phyloP scores from a whole-genome alignment of 2,888 invertebrate species.

The Drosophila pseudotalamancana region DNA sequence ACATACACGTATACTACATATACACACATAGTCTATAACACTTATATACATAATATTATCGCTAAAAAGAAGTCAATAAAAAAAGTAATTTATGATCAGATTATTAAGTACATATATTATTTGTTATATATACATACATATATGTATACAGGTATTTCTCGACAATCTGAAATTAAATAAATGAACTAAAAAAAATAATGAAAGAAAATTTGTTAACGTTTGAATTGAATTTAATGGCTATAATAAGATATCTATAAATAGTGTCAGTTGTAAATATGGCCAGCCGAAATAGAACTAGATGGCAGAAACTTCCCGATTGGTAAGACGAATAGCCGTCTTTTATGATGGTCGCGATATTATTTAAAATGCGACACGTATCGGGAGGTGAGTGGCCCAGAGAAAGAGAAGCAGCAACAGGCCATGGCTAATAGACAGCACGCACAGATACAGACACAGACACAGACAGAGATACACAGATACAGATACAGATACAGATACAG shows the following conservation, averaged over 20 bases:
- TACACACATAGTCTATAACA: no score
- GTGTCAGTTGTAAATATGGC: slow-evolving; percentile 27
- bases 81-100: no score
- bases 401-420: slow-evolving; percentile 31
- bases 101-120: no score
- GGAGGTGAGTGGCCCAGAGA: slow-evolving; percentile 57
- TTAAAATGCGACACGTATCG: slow-evolving; percentile 75
- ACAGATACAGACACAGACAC: slow-evolving; percentile 4
- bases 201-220: slow-evolving; percentile 10
- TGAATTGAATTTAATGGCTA: slow-evolving; percentile 33
- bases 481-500: slow-evolving; percentile 1
- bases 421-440: slow-evolving; percentile 9
- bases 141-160: background rate
- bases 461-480: slow-evolving; percentile 6
- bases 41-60: no score
- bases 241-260: slow-evolving; percentile 62
- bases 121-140: background rate
- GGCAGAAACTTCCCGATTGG: slow-evolving; percentile 44
- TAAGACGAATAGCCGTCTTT: slow-evolving; percentile 39
- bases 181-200: slow-evolving; percentile 1
- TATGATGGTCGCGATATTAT: slow-evolving; percentile 47
- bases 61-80: no score
- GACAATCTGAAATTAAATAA: background rate
- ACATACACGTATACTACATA: no score
- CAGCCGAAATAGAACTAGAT: slow-evolving; percentile 38